Conservation (phyloP, 1,140 invertebrate genomes). For the Notospermus geniculatus region DNA sequence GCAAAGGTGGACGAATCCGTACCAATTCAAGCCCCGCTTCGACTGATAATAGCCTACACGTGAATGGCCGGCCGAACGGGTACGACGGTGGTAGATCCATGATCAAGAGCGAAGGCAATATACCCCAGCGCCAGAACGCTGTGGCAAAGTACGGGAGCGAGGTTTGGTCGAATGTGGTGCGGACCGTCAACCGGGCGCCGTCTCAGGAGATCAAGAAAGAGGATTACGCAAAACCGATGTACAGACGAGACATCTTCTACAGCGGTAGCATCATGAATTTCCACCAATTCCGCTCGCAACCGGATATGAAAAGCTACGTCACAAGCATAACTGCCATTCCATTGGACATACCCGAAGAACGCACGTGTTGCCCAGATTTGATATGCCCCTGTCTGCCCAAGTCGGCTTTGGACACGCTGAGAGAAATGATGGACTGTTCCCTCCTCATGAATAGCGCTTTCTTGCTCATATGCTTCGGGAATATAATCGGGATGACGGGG, state of each 20-base stretch:
- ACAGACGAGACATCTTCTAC: slow-evolving; percentile 97
- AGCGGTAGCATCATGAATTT: slow-evolving; percentile 89
- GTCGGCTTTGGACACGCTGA: slow-evolving; percentile 60
- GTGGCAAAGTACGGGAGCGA: slow-evolving; percentile 22
- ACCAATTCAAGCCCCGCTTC: slow-evolving; percentile 7
- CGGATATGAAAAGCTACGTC: slow-evolving; percentile 67
- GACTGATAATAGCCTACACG: slow-evolving; percentile 15
- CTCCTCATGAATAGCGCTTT: slow-evolving; percentile 64
- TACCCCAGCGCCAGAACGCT: slow-evolving; percentile 12
- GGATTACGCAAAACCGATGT: slow-evolving; percentile 81
- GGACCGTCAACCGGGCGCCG: slow-evolving; percentile 12
- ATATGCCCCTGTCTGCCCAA: slow-evolving; percentile 74
- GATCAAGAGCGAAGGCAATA: neutral
- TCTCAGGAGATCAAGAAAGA: slow-evolving; percentile 28
- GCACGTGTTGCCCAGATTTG: slow-evolving; percentile 56
- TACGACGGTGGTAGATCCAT: neutral
- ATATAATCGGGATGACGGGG: slow-evolving; percentile 90
- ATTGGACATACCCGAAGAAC: slow-evolving; percentile 28
- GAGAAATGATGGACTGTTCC: slow-evolving; percentile 89
- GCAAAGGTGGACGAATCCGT: neutral
- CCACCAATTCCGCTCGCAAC: slow-evolving; percentile 84
- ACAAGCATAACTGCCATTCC: slow-evolving; percentile 53
- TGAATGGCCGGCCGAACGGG: neutral
- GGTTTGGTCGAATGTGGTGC: slow-evolving; percentile 11
- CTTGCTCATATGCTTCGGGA: slow-evolving; percentile 79